These are phyloP conservation scores for Mustela nigripes DNA, from an alignment of 2,113 vertebrate genomes.

Conservation along the genomic window DNA sequence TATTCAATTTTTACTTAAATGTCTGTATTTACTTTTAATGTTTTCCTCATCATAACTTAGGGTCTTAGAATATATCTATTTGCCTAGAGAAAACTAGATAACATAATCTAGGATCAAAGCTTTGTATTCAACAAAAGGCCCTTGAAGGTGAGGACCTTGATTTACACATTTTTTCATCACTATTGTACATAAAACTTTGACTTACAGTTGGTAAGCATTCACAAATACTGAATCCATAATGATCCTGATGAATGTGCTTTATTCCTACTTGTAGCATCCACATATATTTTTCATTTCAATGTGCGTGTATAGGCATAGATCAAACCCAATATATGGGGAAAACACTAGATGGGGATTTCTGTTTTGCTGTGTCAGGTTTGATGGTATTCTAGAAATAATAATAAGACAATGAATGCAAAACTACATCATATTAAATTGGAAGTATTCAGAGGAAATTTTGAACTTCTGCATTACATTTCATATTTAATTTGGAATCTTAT, in stretches of 20 bases:
- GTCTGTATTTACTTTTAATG: neutral
- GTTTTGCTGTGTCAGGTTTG: slow-evolving; percentile 37
- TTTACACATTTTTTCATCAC: neutral
- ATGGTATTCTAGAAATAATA: slow-evolving; percentile 70
- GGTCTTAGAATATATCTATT: neutral
- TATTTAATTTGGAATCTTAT: slow-evolving; percentile 81
- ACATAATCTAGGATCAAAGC: neutral
- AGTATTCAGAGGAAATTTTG: slow-evolving; percentile 68
- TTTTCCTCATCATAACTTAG: neutral
- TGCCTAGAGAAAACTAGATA: neutral
- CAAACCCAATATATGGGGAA: neutral
- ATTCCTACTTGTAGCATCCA: neutral
- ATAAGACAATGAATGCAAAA: slow-evolving; percentile 70
- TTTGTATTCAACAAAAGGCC: neutral
- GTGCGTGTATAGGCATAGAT: neutral
- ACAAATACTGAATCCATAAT: neutral
- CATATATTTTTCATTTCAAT: slow-evolving; percentile 47
- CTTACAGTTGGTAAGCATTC: neutral
- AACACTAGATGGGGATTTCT: slow-evolving; percentile 42
- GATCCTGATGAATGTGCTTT: neutral
- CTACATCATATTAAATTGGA: slow-evolving; percentile 75
- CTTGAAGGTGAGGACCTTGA: neutral
- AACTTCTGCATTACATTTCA: slow-evolving; percentile 71
- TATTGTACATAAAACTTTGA: neutral
- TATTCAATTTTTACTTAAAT: neutral